phyloP scores from a whole-genome alignment of 2,797 vertebrate species.

The Myripristis murdjan region DNA sequence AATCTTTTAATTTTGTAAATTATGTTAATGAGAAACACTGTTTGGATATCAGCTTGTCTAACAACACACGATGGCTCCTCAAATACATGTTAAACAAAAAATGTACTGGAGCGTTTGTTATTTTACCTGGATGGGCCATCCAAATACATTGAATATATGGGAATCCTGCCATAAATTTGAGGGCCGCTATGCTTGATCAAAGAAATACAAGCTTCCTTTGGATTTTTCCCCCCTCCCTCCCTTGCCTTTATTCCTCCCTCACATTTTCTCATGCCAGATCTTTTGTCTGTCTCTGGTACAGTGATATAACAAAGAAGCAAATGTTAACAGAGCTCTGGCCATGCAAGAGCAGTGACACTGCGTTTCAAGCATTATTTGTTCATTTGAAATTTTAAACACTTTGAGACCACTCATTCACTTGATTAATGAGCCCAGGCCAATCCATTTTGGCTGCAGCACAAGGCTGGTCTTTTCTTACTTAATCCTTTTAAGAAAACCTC shows the following conservation, averaged over 20 bases:
- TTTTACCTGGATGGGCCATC: no score
- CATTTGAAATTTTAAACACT: slow-evolving; percentile 29
- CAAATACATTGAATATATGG: no score
- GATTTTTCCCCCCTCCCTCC: slow-evolving; percentile 5
- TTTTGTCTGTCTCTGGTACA: slow-evolving; percentile 38
- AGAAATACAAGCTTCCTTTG: neutral
- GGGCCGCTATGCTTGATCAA: neutral
- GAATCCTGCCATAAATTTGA: neutral
- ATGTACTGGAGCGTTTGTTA: no score
- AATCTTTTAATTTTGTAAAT: no score
- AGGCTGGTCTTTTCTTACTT: no score
- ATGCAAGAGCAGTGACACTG: neutral
- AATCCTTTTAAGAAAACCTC: slow-evolving; percentile 3
- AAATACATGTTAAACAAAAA: no score
- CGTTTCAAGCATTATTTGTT: slow-evolving; percentile 32
- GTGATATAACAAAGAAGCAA: neutral
- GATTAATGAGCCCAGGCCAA: slow-evolving; percentile 18
- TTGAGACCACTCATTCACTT: neutral
- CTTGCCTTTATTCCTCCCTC: slow-evolving; percentile 13
- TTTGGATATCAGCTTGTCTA: no score
- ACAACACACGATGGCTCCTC: no score
- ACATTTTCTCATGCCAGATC: neutral
- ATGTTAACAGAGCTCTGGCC: neutral
- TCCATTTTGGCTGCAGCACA: neutral
- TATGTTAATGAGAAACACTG: no score